Conservation (phyloP, 1,140 invertebrate species). For the Uloborus diversus region DNA sequence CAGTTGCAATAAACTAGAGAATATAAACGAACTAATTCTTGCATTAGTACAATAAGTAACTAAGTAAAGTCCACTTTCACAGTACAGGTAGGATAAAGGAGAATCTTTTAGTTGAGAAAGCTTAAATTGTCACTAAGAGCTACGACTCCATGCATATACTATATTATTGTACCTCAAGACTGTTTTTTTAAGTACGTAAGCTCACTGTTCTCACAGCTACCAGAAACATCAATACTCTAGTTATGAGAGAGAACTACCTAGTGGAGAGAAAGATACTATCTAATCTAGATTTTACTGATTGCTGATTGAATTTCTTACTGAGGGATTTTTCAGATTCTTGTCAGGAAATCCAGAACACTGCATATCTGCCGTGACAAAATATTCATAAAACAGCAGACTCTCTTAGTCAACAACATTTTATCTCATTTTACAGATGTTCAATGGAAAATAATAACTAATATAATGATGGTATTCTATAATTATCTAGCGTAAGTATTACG, state of each 20-base stretch:
- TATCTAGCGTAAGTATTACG: too few species aligned
- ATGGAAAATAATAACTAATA: too few species aligned
- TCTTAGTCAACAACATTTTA: background rate
- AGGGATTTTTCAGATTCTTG: background rate
- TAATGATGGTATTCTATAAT: too few species aligned
- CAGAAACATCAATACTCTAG: background rate
- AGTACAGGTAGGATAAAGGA: background rate
- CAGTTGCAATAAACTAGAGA: too few species aligned
- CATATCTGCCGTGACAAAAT: constrained; percentile 43
- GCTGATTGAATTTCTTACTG: constrained; percentile 35
- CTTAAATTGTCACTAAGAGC: background rate
- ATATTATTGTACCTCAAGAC: background rate
- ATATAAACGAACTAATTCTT: too few species aligned
- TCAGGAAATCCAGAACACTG: background rate
- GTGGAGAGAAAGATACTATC: background rate
- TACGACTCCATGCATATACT: background rate
- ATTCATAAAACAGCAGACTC: constrained; percentile 36
- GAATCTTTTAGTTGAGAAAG: background rate
- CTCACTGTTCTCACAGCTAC: background rate
- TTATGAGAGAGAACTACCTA: background rate
- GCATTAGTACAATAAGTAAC: too few species aligned
- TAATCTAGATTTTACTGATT: background rate
- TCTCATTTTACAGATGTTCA: too few species aligned
- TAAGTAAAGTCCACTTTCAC: too few species aligned
- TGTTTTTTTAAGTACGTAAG: background rate